phyloP scores from a whole-genome alignment of 2,113 vertebrate species.

The Dipodomys ordii region DNA sequence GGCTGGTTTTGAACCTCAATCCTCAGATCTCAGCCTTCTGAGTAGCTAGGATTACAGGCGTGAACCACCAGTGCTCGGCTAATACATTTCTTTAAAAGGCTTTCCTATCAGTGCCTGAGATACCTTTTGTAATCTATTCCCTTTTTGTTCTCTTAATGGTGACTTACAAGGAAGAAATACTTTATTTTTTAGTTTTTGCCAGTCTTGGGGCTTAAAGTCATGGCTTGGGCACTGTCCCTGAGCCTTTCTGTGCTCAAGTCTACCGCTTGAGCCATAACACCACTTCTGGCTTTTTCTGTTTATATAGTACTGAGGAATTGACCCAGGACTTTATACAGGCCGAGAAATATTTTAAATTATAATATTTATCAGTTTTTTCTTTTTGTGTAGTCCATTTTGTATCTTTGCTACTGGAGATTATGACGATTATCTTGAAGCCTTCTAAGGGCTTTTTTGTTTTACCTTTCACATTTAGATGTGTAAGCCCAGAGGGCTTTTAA shows the following conservation, averaged over 20 bases:
- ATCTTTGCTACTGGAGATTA: conserved; percentile 23
- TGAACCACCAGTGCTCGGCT: no score
- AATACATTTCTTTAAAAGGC: no score
- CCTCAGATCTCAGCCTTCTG: no score
- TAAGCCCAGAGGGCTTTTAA: conserved; percentile 19
- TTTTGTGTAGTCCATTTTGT: conserved; percentile 32
- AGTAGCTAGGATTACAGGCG: no score
- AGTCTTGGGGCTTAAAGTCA: no score
- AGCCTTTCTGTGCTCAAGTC: no score
- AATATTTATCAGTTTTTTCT: conserved; percentile 41
- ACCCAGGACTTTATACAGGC: no score
- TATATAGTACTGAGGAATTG: no score
- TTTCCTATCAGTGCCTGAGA: not conserved
- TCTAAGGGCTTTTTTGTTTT: conserved; percentile 43
- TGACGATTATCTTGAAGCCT: conserved; percentile 39
- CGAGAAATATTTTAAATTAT: not conserved
- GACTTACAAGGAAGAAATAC: conserved; percentile 37
- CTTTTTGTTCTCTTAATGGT: not conserved
- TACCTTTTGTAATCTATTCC: not conserved
- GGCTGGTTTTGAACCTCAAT: no score
- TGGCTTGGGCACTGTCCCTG: no score
- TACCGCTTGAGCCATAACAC: no score
- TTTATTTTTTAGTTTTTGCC: not conserved
- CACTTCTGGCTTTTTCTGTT: no score
- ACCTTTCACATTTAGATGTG: conserved; percentile 40